Conservation (phyloP, 1,140 invertebrate species). For the Muscidifurax raptorellus region DNA sequence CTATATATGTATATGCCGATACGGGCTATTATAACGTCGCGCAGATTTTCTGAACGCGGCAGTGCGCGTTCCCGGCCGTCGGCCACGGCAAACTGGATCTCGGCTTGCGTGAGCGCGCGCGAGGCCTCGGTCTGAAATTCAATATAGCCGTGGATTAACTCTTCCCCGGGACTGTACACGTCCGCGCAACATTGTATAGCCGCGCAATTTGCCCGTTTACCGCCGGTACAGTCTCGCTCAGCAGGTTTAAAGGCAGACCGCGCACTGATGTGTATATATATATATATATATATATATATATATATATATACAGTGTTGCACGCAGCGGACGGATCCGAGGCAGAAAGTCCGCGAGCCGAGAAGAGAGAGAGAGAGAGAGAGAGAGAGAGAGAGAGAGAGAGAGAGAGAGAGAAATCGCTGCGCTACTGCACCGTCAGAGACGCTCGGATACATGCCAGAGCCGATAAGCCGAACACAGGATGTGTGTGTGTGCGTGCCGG, state of each 20-base stretch:
- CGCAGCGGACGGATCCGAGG: neutral
- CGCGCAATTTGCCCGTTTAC: conserved; percentile 64
- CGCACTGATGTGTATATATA: no score
- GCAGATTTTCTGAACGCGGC: neutral
- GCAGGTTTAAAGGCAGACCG: conserved; percentile 45
- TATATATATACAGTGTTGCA: neutral
- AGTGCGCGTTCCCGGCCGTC: conserved; percentile 36
- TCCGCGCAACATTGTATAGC: conserved; percentile 65
- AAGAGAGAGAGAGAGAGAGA: neutral
- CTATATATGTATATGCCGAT: neutral
- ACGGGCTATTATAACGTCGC: no score
- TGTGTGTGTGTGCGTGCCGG: no score
- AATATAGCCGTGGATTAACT: conserved; percentile 29
- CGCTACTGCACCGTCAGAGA: conserved; percentile 32
- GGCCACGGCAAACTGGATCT: conserved; percentile 54
- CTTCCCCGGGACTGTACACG: conserved; percentile 62
- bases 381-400: conserved; percentile 13
- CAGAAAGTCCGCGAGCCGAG: neutral
- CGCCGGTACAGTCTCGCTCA: conserved; percentile 54
- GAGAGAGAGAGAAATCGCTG: conserved; percentile 22
- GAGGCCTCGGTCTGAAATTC: conserved; percentile 52
- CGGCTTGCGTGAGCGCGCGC: conserved; percentile 7
- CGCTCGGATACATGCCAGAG: conserved; percentile 38
- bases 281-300: no score
- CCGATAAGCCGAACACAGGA: neutral